Evolutionary conservation across 2,888 invertebrate species (phyloP).

Genomic region (Microplitis deprimator): DNA sequence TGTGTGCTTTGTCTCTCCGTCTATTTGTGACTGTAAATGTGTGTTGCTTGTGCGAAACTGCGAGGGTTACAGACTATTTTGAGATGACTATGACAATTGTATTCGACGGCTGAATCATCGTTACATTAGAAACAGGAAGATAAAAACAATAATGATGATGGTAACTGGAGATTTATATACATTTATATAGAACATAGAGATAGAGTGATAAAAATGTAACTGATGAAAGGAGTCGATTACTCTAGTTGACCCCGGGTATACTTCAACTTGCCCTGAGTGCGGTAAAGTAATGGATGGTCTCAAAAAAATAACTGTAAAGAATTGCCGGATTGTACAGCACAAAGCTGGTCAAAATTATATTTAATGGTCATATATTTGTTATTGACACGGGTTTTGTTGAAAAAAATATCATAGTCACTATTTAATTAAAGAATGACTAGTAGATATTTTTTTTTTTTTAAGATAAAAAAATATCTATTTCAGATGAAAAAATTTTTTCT

Average conservation of each 20-base stretch:
- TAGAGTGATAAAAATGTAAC: not conserved
- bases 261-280: slow-evolving; percentile 15
- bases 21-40: not conserved
- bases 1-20: not conserved
- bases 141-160: not conserved
- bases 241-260: slow-evolving; percentile 29
- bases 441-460: not conserved
- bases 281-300: slow-evolving; percentile 21
- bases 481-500: too few species aligned
- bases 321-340: not conserved
- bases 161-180: not conserved
- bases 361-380: slow-evolving; percentile 15
- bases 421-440: not conserved
- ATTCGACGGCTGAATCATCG: slow-evolving; percentile 31
- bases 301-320: slow-evolving; percentile 10
- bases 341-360: slow-evolving; percentile 3
- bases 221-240: slow-evolving; percentile 40
- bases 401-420: not conserved
- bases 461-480: not conserved
- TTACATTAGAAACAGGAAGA: not conserved
- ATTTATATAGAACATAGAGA: not conserved
- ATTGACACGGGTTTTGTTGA: not conserved
- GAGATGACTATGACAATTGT: slow-evolving; percentile 8
- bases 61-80: not conserved
- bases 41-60: not conserved